Evolutionary conservation across 1,140 invertebrate species (phyloP), one percentile per base, ranked within the genome.

Genomic region (Scylla paramamosain): DNA sequence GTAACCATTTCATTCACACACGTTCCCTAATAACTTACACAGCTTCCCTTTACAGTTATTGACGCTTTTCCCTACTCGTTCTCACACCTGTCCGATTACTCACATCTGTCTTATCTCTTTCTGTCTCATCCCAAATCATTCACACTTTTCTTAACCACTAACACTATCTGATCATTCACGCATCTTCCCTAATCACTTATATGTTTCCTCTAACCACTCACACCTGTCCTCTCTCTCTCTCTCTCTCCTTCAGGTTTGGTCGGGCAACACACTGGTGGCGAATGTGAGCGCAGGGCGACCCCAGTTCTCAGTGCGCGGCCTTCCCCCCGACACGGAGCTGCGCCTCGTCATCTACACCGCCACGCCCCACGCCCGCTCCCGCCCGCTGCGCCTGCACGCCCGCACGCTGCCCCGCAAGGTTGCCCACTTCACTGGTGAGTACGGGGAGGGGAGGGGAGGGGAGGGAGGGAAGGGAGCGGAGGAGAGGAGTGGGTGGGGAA

Each of bases 331-430:
- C 45, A 93, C 95, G 14, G 52, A 94, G 20, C 92, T 96, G 8
- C 92, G 89, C 20, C 95, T 96, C 16, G 91, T 94, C 45, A 48
- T 96, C 45, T 96, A 96, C 84, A 96, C 90, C 7, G 93, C 95
- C 77, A 92, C 93, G 46, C 93, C 93, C 52, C 93, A 96, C 31
- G 93, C 94, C 84, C 91, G 93, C 67, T 96, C 95, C 45, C 20
- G 93, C n/a, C 95, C 93, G 14, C 84, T 96, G 0, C 86, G 52
- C 32, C 93, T 96, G 82, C 83, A 96, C 84, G 90, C 95, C 45
- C 91, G 89, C 91, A 96, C 95, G 14, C 77, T 88, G 7, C 89
- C 93, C 20, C 67, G 88, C 59, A 45, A 59, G 39, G 87, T 90
- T 6, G 32, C 83, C 45, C 89, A 94, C 93, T 90, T 91, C 39